phyloP scores from a whole-genome alignment of 1,140 invertebrate genomes.

The Cydia amplana region DNA sequence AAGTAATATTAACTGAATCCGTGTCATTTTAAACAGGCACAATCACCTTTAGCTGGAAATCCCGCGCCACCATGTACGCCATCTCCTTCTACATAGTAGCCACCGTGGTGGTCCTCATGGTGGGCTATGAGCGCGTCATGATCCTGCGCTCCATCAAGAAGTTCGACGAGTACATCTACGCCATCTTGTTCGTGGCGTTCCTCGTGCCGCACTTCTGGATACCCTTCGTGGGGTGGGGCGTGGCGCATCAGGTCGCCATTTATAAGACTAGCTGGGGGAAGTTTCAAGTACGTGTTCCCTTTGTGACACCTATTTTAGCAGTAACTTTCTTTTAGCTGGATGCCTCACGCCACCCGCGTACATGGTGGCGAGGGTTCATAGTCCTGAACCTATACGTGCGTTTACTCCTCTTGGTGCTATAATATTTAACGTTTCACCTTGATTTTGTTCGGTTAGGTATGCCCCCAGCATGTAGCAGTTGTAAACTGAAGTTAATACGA shows the following conservation, averaged over 20 bases:
- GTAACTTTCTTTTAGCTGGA: no score
- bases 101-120: slow-evolving; percentile 78
- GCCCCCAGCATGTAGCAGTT: no score
- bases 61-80: slow-evolving; percentile 80
- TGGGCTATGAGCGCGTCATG: slow-evolving; percentile 80
- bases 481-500: no score
- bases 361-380: no score
- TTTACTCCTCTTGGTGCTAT: no score
- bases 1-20: no score
- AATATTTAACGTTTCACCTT: no score
- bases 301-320: no score
- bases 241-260: slow-evolving; percentile 81
- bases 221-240: slow-evolving; percentile 83
- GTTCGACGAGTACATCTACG: slow-evolving; percentile 84
- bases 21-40: slow-evolving; percentile 71
- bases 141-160: slow-evolving; percentile 80
- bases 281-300: slow-evolving; percentile 73
- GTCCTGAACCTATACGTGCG: no score
- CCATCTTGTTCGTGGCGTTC: slow-evolving; percentile 82
- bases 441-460: no score
- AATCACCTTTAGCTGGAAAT: slow-evolving; percentile 81
- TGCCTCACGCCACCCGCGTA: no score
- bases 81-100: slow-evolving; percentile 80
- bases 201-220: slow-evolving; percentile 83
- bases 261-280: slow-evolving; percentile 83